Percentiles rank a stretch among this genome's conserved stretches.
Conservation (phyloP, 2,113 vertebrate species). For the Semnornis frantzii region DNA sequence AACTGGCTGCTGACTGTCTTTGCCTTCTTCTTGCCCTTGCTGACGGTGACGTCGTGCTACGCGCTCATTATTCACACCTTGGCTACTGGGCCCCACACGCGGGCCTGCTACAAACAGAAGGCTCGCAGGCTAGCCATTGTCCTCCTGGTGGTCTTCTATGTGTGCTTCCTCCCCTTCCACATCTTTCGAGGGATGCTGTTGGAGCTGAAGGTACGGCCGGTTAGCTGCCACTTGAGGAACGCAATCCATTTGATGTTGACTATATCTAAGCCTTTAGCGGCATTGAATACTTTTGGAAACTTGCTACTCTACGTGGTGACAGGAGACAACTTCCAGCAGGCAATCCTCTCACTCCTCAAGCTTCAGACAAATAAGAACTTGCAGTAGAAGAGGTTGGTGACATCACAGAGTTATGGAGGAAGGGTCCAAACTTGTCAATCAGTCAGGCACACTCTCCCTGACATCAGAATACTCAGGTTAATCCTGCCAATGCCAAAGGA, state of each 20-base stretch:
- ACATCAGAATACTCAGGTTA: background rate
- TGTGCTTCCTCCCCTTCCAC: conserved; percentile 78
- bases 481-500: background rate
- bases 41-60: conserved; percentile 76
- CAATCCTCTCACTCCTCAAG: conserved; percentile 51
- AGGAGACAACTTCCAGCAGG: conserved; percentile 76
- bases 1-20: conserved; percentile 67
- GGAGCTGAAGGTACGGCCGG: background rate
- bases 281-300: conserved; percentile 81
- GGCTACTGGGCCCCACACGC: conserved; percentile 42
- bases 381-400: background rate
- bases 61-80: conserved; percentile 65
- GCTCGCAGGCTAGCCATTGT: conserved; percentile 72
- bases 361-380: background rate
- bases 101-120: conserved; percentile 46
- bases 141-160: conserved; percentile 75
- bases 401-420: background rate
- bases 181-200: conserved; percentile 49
- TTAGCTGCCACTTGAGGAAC: conserved; percentile 32
- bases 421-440: background rate
- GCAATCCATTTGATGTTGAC: conserved; percentile 41
- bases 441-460: background rate
- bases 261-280: conserved; percentile 77
- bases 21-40: conserved; percentile 77
- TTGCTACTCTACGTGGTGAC: conserved; percentile 79